Conservation (phyloP, 1,140 invertebrate species). For the Aricia agestis region DNA sequence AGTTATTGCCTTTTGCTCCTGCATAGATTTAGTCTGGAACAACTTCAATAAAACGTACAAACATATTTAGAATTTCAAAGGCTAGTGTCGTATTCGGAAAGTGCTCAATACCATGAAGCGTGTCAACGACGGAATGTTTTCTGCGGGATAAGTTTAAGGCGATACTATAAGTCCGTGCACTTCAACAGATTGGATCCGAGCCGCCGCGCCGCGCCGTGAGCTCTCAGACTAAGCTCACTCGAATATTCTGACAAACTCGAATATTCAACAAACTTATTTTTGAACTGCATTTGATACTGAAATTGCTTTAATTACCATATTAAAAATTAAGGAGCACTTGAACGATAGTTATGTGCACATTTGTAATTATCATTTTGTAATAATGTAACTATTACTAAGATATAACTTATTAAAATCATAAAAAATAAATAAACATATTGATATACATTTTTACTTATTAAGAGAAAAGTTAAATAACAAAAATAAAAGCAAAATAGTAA, state of each 20-base stretch:
- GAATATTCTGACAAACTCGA: constrained; percentile 16
- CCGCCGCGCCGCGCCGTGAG: constrained; percentile 30
- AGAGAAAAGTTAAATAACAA: not conserved
- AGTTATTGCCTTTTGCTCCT: not conserved
- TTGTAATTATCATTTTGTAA: too few species aligned
- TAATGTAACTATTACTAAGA: too few species aligned
- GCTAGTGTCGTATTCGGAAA: constrained; percentile 8
- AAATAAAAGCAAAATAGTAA: not conserved
- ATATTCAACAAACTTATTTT: constrained; percentile 3
- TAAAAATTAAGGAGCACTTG: too few species aligned
- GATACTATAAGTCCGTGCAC: constrained; percentile 49
- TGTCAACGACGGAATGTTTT: constrained; percentile 66
- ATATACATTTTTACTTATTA: too few species aligned
- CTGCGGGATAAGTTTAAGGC: constrained; percentile 57
- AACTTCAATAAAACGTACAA: constrained; percentile 7
- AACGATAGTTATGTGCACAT: too few species aligned
- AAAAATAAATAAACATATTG: too few species aligned
- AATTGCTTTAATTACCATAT: not conserved
- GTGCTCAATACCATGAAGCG: constrained; percentile 23
- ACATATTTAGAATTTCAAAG: constrained; percentile 17
- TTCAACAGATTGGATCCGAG: constrained; percentile 66
- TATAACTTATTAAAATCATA: too few species aligned
- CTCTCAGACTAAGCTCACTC: constrained; percentile 39
- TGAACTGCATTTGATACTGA: not conserved
- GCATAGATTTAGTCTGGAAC: not conserved